These are phyloP conservation scores for Ctenochaetus hawaiiensis DNA, from an alignment of 2,797 vertebrate genomes.

Conservation along the genomic window DNA sequence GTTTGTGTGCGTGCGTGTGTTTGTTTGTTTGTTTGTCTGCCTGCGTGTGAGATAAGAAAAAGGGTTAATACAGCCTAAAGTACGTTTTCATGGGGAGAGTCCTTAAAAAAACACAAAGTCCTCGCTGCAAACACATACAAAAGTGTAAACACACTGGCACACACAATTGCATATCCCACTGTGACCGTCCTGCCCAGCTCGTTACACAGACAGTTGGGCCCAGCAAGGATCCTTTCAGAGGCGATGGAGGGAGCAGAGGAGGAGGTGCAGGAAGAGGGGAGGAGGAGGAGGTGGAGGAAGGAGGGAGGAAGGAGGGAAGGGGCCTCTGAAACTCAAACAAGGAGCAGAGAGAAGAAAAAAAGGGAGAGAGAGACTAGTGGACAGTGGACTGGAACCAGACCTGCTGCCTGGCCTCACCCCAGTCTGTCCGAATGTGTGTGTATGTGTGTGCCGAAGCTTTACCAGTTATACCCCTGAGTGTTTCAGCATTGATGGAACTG, in stretches of 20 bases:
- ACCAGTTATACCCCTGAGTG: not conserved
- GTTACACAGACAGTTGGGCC: slow-evolving; percentile 93
- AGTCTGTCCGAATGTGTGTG: slow-evolving; percentile 9
- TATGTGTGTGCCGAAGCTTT: slow-evolving; percentile 1
- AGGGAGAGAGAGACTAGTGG: slow-evolving; percentile 31
- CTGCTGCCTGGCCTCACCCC: slow-evolving; percentile 61
- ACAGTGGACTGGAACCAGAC: slow-evolving; percentile 56
- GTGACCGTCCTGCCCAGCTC: slow-evolving; percentile 88
- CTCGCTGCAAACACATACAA: slow-evolving; percentile 48
- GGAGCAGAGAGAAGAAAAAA: slow-evolving; percentile 35
- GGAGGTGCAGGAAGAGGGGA: slow-evolving; percentile 47
- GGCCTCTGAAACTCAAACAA: slow-evolving; percentile 50
- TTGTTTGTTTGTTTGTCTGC: slow-evolving; percentile 29
- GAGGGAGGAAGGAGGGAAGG: slow-evolving; percentile 7
- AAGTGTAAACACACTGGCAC: slow-evolving; percentile 68
- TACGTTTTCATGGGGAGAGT: slow-evolving; percentile 34
- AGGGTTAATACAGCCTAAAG: slow-evolving; percentile 27
- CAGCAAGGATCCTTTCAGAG: slow-evolving; percentile 92
- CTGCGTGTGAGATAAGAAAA: slow-evolving; percentile 21
- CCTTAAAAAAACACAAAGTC: slow-evolving; percentile 21
- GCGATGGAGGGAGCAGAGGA: slow-evolving; percentile 73
- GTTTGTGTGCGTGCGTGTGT: slow-evolving; percentile 19
- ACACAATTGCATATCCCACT: slow-evolving; percentile 72
- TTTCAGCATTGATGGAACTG: slow-evolving; percentile 11
- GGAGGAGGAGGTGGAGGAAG: slow-evolving; percentile 3